These are phyloP conservation scores for Fulmarus glacialis DNA, from an alignment of 2,113 vertebrate genomes.

Conservation along the genomic window DNA sequence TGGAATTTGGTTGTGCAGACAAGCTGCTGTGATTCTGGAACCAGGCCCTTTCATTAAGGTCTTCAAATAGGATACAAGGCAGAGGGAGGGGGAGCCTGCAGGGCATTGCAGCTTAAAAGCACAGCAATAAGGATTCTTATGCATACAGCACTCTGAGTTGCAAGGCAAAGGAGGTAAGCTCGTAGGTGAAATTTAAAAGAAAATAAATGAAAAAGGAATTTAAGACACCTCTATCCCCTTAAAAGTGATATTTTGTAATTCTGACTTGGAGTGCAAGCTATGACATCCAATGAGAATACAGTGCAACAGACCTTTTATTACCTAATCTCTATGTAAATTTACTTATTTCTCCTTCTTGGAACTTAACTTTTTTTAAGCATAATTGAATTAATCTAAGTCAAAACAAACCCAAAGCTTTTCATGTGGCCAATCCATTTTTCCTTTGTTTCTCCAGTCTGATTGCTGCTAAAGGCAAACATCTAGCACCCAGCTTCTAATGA, in stretches of 20 bases:
- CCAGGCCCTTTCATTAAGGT: conserved; percentile 69
- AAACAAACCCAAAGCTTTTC: neutral
- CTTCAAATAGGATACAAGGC: conserved; percentile 67
- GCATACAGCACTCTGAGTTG: neutral
- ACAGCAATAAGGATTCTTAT: conserved; percentile 10
- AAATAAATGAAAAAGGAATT: conserved; percentile 15
- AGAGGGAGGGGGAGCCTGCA: conserved; percentile 33
- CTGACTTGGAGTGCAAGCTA: neutral
- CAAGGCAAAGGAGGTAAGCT: neutral
- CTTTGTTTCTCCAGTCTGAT: neutral
- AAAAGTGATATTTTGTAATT: conserved; percentile 16
- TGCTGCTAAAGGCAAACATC: neutral
- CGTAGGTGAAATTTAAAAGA: neutral
- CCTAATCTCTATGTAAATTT: conserved; percentile 50
- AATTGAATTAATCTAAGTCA: conserved; percentile 49
- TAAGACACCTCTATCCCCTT: neutral
- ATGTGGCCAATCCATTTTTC: neutral
- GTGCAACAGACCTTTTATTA: conserved; percentile 46
- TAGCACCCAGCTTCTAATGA: neutral
- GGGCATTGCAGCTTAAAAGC: conserved; percentile 41
- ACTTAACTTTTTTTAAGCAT: neutral
- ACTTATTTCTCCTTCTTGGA: conserved; percentile 21
- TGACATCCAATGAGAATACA: neutral
- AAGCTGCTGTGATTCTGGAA: conserved; percentile 65
- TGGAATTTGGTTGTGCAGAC: conserved; percentile 67